Base-by-base conservation (phyloP, 1,140 invertebrate genomes). In the Drosophila obscura region DNA sequence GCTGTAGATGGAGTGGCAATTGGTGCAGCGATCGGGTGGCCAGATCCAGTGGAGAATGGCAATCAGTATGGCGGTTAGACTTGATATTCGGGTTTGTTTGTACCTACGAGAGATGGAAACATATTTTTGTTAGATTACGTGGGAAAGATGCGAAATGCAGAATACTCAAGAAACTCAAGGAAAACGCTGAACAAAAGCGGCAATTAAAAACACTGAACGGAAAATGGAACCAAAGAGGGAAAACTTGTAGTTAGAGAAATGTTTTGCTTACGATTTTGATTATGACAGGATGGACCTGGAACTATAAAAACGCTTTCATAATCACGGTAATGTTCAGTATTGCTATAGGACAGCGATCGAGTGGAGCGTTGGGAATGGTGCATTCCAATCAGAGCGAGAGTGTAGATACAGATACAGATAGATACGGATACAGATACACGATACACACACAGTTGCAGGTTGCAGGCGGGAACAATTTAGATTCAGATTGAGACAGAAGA, bases 71-170 rank as follows among this genome's bases (percentile, higher is more conserved):
- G 94, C 96, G 62, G 82, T 91, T 94, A 97, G 93, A 97, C 96
- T 95, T 96, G 96, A 96, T 97, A 97, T 95, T 97, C 96, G 94
- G 96, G 96, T 95, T 96, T 96, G 95, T 95, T 96, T 96, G 96
- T 95, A 94, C 96, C 96, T 97, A 93, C 19, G 79, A 67, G 91
- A 9, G 11, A 35, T 28, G 13, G 9, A 31, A 8, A 16, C 16
- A 0, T 8, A 6, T 13, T 1, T 1, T 1, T 9, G 6, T 22
- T 13, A 35, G 7, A 52, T 46, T 51, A 59, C 15, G 9, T 15
- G 1, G 0, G 19, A 24, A 7, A 57, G 22, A n/a, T 1, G 8
- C 28, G 22, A 31, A 46, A 16, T 4, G 11, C 2, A 28, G 8
- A 16, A 24, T 26, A 35, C 9, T 19, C 19, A 19, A 19, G 50